These are phyloP conservation scores for Hydractinia echinata DNA, from an alignment of 30 jellyfish, hydroid and myxozoan species.

Conservation along the genomic window DNA sequence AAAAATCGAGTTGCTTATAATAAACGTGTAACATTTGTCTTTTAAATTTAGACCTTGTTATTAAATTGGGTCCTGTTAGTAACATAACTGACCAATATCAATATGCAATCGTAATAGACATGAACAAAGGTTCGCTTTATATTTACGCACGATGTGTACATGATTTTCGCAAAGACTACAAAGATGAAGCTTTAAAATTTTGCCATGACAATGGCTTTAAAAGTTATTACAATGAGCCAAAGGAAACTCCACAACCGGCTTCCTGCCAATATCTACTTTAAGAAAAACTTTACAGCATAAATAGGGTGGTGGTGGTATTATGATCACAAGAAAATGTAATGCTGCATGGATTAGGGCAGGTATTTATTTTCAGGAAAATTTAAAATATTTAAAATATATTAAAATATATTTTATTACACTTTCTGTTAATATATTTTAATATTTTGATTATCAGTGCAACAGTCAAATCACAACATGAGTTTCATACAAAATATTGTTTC, in stretches of 20 bases:
- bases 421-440: no score
- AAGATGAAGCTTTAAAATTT: background rate
- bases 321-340: no score
- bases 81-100: background rate
- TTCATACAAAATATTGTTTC: no score
- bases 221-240: background rate
- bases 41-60: background rate
- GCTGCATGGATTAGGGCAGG: no score
- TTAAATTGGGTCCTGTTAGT: constrained; percentile 4
- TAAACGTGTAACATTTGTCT: background rate
- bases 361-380: no score
- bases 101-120: constrained; percentile 7
- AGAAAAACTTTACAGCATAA: no score
- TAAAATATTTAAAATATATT: no score
- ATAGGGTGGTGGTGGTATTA: no score
- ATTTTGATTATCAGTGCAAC: no score
- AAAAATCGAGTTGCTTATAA: background rate
- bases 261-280: background rate
- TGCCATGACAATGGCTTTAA: background rate
- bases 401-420: no score
- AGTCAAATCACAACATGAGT: no score
- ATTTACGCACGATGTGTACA: background rate
- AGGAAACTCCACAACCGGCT: background rate
- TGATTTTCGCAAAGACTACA: background rate
- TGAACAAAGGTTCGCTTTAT: background rate